Conservation (phyloP, 2,797 vertebrate species). For the Brachymystax lenok region DNA sequence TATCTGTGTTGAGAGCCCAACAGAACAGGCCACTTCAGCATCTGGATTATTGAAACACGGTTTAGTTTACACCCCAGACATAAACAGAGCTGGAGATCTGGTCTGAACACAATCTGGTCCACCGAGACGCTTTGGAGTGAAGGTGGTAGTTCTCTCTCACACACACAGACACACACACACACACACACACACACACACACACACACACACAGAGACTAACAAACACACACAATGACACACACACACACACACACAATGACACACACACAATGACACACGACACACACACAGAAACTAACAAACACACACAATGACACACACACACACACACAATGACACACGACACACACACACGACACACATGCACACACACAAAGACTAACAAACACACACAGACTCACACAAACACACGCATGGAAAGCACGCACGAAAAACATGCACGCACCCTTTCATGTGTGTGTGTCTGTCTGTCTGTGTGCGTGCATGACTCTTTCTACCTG, state of each 20-base stretch:
- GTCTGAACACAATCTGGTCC: constrained; percentile 46
- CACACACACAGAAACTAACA: too few relatives aligned
- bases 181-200: background rate
- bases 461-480: too few relatives aligned
- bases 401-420: too few relatives aligned
- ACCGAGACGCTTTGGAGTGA: constrained; percentile 25
- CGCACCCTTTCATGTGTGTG: too few relatives aligned
- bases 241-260: background rate
- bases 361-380: too few relatives aligned
- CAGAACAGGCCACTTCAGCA: background rate
- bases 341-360: too few relatives aligned
- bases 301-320: too few relatives aligned
- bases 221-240: background rate
- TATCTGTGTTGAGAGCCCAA: constrained; percentile 15
- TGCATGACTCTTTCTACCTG: background rate
- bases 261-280: too few relatives aligned
- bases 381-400: too few relatives aligned
- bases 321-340: too few relatives aligned
- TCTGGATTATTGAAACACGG: constrained; percentile 65
- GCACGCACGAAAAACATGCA: background rate
- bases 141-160: constrained; percentile 21
- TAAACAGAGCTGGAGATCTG: constrained; percentile 61
- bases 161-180: background rate
- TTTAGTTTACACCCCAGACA: constrained; percentile 51
- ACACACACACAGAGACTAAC: background rate